A percentile compares a stretch with the other conserved stretches of the same genome.
Evolutionary conservation across 2,797 vertebrate species (phyloP).

Genomic region (Hypotaenidia philippensis): DNA sequence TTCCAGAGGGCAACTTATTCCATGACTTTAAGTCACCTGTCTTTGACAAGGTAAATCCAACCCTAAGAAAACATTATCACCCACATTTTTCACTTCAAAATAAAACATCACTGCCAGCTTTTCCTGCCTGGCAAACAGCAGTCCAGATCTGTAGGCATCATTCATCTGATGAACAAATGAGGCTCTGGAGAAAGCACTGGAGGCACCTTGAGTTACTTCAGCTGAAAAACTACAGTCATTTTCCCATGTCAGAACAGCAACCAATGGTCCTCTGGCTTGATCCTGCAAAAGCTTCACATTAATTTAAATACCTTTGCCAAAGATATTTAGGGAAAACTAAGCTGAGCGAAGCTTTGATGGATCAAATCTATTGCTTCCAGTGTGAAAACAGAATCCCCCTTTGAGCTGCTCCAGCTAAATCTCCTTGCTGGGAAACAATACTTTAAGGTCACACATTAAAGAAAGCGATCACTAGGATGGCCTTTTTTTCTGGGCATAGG

Average conservation of each 20-base stretch:
- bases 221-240: background rate
- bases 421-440: background rate
- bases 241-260: background rate
- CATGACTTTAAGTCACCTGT: constrained; percentile 27
- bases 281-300: background rate
- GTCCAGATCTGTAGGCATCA: background rate
- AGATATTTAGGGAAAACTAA: background rate
- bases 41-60: constrained; percentile 13
- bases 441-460: background rate
- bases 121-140: background rate
- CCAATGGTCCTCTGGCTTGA: background rate
- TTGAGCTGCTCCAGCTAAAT: background rate
- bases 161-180: background rate
- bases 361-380: background rate
- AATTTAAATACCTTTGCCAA: background rate
- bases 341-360: background rate
- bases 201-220: background rate
- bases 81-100: background rate
- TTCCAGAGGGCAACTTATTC: constrained; percentile 72
- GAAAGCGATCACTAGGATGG: background rate
- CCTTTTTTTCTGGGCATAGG: background rate
- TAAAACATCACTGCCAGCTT: background rate
- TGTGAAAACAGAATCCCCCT: background rate
- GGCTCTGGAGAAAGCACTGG: background rate
- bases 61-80: background rate